Conservation (phyloP, 1,140 invertebrate species). For the Cyphomyrmex costatus region DNA sequence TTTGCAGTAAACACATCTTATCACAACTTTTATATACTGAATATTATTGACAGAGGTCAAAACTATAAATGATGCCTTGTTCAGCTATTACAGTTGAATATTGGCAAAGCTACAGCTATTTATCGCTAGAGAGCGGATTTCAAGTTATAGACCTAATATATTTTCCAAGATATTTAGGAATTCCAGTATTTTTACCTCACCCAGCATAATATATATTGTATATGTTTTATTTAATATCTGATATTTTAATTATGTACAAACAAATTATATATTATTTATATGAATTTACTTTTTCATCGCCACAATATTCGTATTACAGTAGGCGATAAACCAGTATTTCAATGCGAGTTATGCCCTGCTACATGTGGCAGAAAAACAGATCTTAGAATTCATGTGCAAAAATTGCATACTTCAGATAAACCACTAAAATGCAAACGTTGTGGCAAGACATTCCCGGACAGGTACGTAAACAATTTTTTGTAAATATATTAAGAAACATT, state of each 20-base stretch:
- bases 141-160: too few species aligned
- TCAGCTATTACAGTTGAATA: too few species aligned
- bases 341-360: slow-evolving; percentile 97
- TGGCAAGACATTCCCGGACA: slow-evolving; percentile 96
- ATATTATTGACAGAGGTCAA: too few species aligned
- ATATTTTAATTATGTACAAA: not conserved
- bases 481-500: not conserved
- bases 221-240: not conserved
- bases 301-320: slow-evolving; percentile 85
- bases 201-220: not conserved
- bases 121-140: too few species aligned
- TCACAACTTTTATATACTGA: too few species aligned
- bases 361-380: slow-evolving; percentile 99
- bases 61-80: too few species aligned
- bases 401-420: slow-evolving; percentile 97
- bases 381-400: slow-evolving; percentile 98
- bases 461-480: slow-evolving; percentile 81
- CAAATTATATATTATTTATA: not conserved
- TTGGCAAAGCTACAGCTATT: too few species aligned
- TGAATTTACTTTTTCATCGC: not conserved
- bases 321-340: slow-evolving; percentile 97
- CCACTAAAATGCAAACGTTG: slow-evolving; percentile 97
- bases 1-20: too few species aligned
- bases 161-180: too few species aligned
- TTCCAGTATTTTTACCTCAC: too few species aligned